phyloP scores from a whole-genome alignment of 2,888 invertebrate genomes.

The Thymelicus lineola region DNA sequence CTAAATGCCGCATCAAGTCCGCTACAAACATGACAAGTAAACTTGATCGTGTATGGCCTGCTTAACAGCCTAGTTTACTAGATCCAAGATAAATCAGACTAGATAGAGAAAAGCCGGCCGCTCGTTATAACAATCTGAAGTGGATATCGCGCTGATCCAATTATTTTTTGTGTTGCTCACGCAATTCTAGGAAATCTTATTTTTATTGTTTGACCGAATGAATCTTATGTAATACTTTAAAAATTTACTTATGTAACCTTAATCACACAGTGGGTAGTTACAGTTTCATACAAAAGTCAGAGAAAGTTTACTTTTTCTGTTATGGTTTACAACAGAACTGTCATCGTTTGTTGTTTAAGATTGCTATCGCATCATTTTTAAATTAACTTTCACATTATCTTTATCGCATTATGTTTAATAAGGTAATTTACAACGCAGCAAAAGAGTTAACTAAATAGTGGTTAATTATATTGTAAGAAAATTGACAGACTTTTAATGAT shows the following conservation, averaged over 20 bases:
- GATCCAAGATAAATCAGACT: slow-evolving; percentile 8
- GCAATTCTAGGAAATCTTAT: slow-evolving; percentile 22
- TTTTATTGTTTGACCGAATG: slow-evolving; percentile 23
- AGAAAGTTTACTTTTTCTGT: slow-evolving; percentile 6
- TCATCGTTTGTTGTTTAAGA: too few relatives aligned
- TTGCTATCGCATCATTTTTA: not conserved
- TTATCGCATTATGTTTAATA: not conserved
- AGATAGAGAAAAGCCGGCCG: slow-evolving; percentile 11
- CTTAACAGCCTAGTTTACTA: not conserved
- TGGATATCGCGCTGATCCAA: slow-evolving; percentile 10
- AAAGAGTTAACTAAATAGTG: too few relatives aligned
- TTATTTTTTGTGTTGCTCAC: slow-evolving; percentile 24
- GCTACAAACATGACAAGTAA: too few relatives aligned
- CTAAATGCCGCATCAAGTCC: too few relatives aligned
- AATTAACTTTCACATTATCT: not conserved
- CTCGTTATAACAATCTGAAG: slow-evolving; percentile 9
- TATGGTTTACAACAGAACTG: not conserved
- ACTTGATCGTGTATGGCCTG: too few relatives aligned
- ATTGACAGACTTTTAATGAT: too few relatives aligned
- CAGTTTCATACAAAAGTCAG: slow-evolving; percentile 6
- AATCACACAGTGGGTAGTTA: not conserved
- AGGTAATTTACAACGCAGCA: too few relatives aligned
- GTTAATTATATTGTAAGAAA: too few relatives aligned
- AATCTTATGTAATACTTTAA: slow-evolving; percentile 11
- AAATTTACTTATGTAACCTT: slow-evolving; percentile 11